Evolutionary conservation across 1,140 invertebrate genomes (phyloP).

Genomic region (Hypothenemus hampei): DNA sequence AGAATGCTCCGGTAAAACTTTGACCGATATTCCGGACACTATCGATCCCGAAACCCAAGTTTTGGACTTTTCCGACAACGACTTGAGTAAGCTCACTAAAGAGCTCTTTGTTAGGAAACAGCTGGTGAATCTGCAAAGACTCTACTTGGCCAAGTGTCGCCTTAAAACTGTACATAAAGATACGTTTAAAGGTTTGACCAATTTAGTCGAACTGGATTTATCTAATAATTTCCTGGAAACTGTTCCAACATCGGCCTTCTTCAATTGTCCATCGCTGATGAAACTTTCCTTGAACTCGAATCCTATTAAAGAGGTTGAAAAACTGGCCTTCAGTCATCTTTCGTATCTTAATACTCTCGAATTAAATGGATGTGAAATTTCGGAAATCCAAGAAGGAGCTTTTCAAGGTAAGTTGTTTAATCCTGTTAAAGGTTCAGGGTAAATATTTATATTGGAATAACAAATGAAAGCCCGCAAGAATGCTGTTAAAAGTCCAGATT

Average conservation of each 20-base stretch:
- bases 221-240: conserved; percentile 72
- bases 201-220: conserved; percentile 84
- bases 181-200: conserved; percentile 77
- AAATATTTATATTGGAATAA: too few relatives aligned
- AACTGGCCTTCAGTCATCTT: conserved; percentile 70
- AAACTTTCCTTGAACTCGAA: conserved; percentile 74
- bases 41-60: conserved; percentile 87
- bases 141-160: conserved; percentile 72
- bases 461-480: too few relatives aligned
- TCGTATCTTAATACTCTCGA: conserved; percentile 74
- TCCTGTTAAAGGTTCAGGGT: background rate
- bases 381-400: conserved; percentile 69
- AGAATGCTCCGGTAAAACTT: conserved; percentile 71
- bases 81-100: conserved; percentile 66
- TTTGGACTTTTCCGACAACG: conserved; percentile 77
- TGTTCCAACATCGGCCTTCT: conserved; percentile 72
- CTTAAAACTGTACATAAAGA: conserved; percentile 70
- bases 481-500: too few relatives aligned
- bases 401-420: conserved; percentile 63
- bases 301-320: conserved; percentile 66
- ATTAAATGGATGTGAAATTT: conserved; percentile 72
- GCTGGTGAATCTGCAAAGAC: conserved; percentile 80
- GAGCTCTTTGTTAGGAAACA: conserved; percentile 73
- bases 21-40: conserved; percentile 71
- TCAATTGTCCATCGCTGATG: conserved; percentile 74